Evolutionary conservation across 2,888 invertebrate species (phyloP).

Genomic region (Drosophila pseudotalamancana): DNA sequence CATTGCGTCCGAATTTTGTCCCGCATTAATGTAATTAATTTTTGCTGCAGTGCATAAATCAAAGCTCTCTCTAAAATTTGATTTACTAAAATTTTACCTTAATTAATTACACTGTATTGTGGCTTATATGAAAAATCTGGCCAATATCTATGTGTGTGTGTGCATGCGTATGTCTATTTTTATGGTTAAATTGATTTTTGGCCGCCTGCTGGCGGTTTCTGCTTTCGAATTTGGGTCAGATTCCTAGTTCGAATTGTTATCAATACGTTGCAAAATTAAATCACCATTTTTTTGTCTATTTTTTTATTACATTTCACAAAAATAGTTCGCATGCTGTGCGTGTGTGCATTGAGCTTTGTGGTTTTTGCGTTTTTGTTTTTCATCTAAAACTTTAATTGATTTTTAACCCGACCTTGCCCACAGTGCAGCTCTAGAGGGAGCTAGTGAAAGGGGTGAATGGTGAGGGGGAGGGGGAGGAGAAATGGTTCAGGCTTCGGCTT

Average conservation of each 20-base stretch:
- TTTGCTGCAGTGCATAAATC: constrained; percentile 30
- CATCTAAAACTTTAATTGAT: constrained; percentile 66
- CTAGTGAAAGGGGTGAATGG: too few species aligned
- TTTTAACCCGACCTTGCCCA: constrained; percentile 59
- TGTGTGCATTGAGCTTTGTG: constrained; percentile 41
- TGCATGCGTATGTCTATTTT: constrained; percentile 27
- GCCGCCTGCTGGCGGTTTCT: constrained; percentile 38
- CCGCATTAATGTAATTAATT: not conserved
- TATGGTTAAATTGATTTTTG: constrained; percentile 66
- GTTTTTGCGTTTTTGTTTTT: constrained; percentile 50
- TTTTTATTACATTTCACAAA: constrained; percentile 28
- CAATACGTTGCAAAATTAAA: constrained; percentile 46
- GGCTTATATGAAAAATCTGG: constrained; percentile 54
- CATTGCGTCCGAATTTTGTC: too few species aligned
- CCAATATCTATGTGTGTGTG: constrained; percentile 10
- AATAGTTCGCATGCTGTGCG: constrained; percentile 31
- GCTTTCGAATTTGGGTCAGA: constrained; percentile 41
- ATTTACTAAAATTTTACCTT: constrained; percentile 52
- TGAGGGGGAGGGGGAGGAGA: too few species aligned
- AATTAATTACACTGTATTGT: constrained; percentile 53
- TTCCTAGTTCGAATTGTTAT: constrained; percentile 17
- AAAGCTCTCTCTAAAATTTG: constrained; percentile 9
- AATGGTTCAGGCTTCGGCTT: not conserved
- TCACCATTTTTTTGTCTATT: constrained; percentile 32
- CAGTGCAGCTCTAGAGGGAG: constrained; percentile 30